Evolutionary conservation across 1,140 invertebrate genomes (phyloP).

Genomic region (Heliothis virescens): DNA sequence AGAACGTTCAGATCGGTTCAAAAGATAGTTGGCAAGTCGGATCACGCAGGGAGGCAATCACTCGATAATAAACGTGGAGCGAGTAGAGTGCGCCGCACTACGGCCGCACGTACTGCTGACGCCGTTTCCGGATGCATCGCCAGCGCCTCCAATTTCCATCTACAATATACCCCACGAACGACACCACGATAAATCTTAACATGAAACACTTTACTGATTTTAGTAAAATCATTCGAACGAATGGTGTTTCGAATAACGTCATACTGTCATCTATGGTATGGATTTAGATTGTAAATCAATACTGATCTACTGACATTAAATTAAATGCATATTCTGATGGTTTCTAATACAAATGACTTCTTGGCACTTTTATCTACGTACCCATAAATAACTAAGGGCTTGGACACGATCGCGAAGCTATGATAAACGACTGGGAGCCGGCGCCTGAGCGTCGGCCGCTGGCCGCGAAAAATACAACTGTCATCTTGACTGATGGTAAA

Average conservation of each 20-base stretch:
- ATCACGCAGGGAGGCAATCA: constrained; percentile 83
- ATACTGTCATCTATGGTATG: background rate
- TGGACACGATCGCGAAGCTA: constrained; percentile 74
- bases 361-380: constrained; percentile 69
- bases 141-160: constrained; percentile 55
- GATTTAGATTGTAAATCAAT: background rate
- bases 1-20: constrained; percentile 68
- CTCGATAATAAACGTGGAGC: constrained; percentile 82
- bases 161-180: constrained; percentile 48
- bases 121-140: constrained; percentile 67
- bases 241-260: background rate
- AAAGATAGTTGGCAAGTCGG: constrained; percentile 77
- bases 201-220: constrained; percentile 28
- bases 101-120: constrained; percentile 80
- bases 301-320: background rate
- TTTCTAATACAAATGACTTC: constrained; percentile 66
- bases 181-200: constrained; percentile 32
- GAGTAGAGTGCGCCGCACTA: constrained; percentile 66
- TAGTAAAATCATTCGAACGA: background rate
- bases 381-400: constrained; percentile 80
- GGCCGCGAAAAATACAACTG: constrained; percentile 84
- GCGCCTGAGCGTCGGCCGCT: constrained; percentile 80
- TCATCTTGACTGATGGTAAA: constrained; percentile 85
- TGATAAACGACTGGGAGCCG: constrained; percentile 81
- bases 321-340: background rate